Evolutionary conservation across 2,113 vertebrate genomes (phyloP).

Genomic region (Acrocephalus arundinaceus): DNA sequence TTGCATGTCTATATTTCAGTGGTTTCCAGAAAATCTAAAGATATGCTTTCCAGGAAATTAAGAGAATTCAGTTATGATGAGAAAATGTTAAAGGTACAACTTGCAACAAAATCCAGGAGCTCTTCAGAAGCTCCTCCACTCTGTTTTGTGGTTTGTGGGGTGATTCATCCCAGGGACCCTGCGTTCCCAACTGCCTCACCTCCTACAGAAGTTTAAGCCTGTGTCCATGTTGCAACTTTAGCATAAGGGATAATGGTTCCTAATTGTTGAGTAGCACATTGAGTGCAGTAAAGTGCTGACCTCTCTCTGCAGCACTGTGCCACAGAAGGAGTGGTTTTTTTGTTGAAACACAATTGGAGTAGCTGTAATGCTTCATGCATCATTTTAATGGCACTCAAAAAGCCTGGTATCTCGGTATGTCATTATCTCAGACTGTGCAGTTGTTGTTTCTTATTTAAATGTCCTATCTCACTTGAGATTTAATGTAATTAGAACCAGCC

Average conservation of each 20-base stretch:
- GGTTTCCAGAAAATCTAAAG: not conserved
- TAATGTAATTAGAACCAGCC: conserved; percentile 60
- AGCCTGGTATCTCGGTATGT: not conserved
- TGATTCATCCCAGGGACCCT: not conserved
- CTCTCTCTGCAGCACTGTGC: not conserved
- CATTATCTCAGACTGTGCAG: conserved; percentile 44
- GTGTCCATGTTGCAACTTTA: not conserved
- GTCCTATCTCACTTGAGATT: conserved; percentile 49
- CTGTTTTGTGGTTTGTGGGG: not conserved
- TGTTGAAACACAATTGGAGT: not conserved
- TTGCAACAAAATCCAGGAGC: not conserved
- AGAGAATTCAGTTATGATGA: not conserved
- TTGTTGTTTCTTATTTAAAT: conserved; percentile 64
- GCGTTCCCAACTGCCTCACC: not conserved
- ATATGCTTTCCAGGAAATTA: not conserved
- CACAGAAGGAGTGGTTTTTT: not conserved
- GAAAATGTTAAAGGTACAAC: not conserved
- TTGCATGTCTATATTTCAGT: not conserved
- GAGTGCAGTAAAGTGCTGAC: not conserved
- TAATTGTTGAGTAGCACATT: not conserved
- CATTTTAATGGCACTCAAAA: conserved; percentile 12
- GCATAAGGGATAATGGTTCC: not conserved
- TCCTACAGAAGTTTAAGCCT: not conserved
- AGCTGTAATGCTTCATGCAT: not conserved
- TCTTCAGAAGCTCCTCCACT: not conserved